Evolutionary conservation across 2,797 vertebrate species (phyloP), one percentile per base, ranked within the genome.

Genomic region (Clarias laeviceps): DNA sequence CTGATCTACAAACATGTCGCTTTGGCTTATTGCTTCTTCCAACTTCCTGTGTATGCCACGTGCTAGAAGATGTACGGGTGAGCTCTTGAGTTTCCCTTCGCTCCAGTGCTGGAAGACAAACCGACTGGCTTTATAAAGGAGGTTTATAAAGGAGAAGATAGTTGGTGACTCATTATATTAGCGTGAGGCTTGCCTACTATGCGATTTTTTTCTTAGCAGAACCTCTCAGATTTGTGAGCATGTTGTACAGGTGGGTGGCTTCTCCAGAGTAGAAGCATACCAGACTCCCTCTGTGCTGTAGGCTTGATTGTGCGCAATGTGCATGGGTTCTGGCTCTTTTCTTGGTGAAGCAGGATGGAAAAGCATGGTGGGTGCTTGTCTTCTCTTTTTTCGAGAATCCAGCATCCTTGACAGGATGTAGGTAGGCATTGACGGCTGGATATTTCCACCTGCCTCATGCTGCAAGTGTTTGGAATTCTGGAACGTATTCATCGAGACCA

Each of bases 191-290:
- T 2, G 22, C 62, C 37, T 80, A 50, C 37, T 27, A 20, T 64
- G 15, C 11, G 17, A 34, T 45, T 80, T 80, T 45, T 24, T n/a
- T 7, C 9, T 54, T 5, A 65, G 40, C 62, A 80, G 29, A 65
- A 40, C 62, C 37, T 32, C 6, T 66, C 6, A 65, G 24, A 20
- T 65, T 80, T 54, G 62, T 54, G 27, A 27, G 40, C 62, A 66
- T 32, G 79, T 80, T 54, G 59, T n/a, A 50, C 18, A 80, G 40
- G 62, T 80, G 79, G 40, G 40, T 80, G 79, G 27, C 18, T 80
- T 80, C 40, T 54, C 9, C 2, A 54, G 8, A 29, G 61, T 65
- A 50, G 61, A 50, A 80, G 50, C 24, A n/a, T 40, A 65, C 40
- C 27, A 34, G 37, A 40, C n/a, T 29, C n/a, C 11, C 78, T 20